Percentiles rank a stretch among this genome's conserved stretches.
phyloP scores from a whole-genome alignment of 2,797 vertebrate species.

The Pseudochirops cupreus region DNA sequence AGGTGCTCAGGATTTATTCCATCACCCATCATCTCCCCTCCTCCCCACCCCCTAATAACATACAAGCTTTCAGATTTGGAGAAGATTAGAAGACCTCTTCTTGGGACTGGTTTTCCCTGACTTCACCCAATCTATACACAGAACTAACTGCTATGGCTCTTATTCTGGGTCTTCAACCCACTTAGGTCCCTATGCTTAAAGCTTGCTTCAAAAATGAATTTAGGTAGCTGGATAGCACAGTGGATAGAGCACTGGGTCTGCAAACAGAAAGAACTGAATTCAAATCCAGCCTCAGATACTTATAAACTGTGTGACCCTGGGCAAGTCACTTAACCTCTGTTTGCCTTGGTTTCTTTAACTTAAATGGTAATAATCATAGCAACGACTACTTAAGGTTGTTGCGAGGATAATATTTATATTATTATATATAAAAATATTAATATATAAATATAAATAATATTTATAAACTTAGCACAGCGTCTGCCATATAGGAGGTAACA shows the following conservation, averaged over 20 bases:
- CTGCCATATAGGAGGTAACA: background rate
- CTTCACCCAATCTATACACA: background rate
- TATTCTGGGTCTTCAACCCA: background rate
- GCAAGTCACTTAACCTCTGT: background rate
- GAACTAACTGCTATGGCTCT: background rate
- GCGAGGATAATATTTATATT: too few relatives aligned
- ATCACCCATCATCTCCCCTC: background rate
- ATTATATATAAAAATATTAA: too few relatives aligned
- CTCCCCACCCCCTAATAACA: background rate
- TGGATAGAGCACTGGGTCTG: background rate
- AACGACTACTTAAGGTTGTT: background rate
- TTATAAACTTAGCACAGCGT: background rate
- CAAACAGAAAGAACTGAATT: background rate
- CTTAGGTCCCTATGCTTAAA: background rate
- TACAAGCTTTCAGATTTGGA: background rate
- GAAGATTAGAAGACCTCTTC: background rate
- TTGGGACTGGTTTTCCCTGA: background rate
- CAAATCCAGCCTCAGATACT: background rate
- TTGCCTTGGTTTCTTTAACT: background rate
- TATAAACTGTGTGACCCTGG: background rate
- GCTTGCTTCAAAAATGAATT: background rate
- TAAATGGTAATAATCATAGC: background rate
- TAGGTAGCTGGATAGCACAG: background rate
- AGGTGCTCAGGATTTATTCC: background rate
- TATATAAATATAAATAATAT: background rate